A percentile compares a stretch with the other conserved stretches of the same genome.
Evolutionary conservation across 2,113 vertebrate species (phyloP).

Genomic region (Scopus umbretta): DNA sequence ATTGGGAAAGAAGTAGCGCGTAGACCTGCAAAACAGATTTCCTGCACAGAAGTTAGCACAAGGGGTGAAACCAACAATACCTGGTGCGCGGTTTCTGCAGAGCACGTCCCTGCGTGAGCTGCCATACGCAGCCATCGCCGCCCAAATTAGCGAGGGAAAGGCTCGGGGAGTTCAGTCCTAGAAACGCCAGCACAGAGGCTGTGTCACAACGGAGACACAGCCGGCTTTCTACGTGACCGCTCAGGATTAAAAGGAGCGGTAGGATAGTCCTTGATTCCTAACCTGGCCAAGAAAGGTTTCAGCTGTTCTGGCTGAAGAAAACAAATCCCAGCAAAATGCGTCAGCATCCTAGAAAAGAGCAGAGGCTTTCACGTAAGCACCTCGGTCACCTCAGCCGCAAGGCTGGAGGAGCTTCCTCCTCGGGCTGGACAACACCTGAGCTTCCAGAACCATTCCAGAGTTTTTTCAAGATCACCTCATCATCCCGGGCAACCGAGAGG

Average conservation of each 20-base stretch:
- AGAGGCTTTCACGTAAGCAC: neutral
- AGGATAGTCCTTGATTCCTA: neutral
- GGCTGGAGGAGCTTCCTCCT: neutral
- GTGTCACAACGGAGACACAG: neutral
- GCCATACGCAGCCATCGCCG: neutral
- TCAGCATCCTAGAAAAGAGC: neutral
- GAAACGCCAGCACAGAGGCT: neutral
- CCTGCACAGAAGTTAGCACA: neutral
- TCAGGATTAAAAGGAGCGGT: neutral
- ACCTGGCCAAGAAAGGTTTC: neutral
- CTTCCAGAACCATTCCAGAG: neutral
- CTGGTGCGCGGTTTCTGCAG: neutral
- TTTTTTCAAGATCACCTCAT: neutral
- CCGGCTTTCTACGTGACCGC: neutral
- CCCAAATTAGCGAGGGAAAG: neutral
- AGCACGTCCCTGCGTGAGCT: no score
- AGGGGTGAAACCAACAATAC: neutral
- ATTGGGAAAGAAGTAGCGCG: no score
- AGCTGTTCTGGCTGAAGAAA: neutral
- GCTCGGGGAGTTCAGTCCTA: neutral
- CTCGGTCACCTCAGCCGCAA: neutral
- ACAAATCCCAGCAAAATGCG: neutral
- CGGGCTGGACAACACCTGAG: neutral
- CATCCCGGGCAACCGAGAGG: neutral
- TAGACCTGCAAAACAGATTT: neutral